phyloP scores from a whole-genome alignment of 2,797 vertebrate species.

The Malurus leucopterus region DNA sequence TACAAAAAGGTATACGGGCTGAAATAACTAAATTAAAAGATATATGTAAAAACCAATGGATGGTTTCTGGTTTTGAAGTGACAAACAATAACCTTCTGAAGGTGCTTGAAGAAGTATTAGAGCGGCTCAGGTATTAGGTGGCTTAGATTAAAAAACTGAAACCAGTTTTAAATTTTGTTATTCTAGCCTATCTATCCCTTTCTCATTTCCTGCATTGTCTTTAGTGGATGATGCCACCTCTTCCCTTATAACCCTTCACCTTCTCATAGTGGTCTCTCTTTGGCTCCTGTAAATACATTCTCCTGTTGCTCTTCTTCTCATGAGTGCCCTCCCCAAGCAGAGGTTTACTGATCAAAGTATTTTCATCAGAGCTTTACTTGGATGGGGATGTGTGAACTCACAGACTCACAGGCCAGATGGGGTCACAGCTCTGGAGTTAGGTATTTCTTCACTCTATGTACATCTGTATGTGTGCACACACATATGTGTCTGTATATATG shows the following conservation, averaged over 20 bases:
- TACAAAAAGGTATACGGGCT: background rate
- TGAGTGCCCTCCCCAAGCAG: background rate
- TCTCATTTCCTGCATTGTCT: background rate
- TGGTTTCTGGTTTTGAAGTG: background rate
- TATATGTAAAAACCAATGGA: background rate
- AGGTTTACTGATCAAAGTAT: background rate
- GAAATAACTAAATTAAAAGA: background rate
- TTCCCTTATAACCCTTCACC: background rate
- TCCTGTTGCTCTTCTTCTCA: background rate
- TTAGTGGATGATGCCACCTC: background rate
- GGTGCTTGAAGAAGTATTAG: background rate
- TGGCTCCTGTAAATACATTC: background rate
- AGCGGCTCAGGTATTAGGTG: background rate
- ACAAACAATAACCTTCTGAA: background rate
- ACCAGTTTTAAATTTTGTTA: background rate
- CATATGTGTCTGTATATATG: accelerated
- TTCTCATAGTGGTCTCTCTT: background rate
- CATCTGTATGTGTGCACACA: background rate
- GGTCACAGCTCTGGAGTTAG: background rate
- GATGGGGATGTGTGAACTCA: background rate
- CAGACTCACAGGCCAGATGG: background rate
- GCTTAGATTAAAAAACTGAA: background rate
- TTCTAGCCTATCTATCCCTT: background rate
- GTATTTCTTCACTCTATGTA: background rate
- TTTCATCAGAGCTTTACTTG: background rate